Conservation (phyloP, 2,888 invertebrate species). For the Trypoxylon attenuatum region DNA sequence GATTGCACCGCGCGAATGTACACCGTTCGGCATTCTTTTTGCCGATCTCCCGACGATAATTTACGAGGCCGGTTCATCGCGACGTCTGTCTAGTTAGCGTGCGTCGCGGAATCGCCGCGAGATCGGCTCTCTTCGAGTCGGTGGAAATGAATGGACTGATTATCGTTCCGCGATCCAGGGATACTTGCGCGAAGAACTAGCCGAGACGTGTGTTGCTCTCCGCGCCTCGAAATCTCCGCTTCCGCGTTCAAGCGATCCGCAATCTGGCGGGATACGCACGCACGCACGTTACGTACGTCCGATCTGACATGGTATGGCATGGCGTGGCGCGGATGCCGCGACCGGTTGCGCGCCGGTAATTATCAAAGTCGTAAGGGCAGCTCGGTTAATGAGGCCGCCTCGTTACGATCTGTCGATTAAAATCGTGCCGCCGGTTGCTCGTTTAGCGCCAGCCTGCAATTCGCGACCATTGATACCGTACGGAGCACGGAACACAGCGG, state of each 20-base stretch:
- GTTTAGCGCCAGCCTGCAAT: slow-evolving; percentile 27
- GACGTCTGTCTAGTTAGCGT: background rate
- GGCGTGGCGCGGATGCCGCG: too few species aligned
- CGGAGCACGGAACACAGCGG: too few species aligned
- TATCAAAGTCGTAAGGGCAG: slow-evolving; percentile 51
- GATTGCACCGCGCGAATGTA: background rate
- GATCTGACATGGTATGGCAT: slow-evolving; percentile 42
- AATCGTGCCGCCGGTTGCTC: slow-evolving; percentile 45
- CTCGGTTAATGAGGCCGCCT: slow-evolving; percentile 57
- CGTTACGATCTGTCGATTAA: slow-evolving; percentile 60
- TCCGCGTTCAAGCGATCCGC: background rate
- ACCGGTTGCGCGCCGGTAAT: slow-evolving; percentile 50
- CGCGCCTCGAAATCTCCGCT: background rate
- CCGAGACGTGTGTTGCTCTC: background rate
- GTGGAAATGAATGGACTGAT: background rate
- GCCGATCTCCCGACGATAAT: background rate
- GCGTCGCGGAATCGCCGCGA: too few species aligned
- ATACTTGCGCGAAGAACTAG: background rate
- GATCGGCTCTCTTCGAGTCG: too few species aligned
- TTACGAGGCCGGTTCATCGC: background rate
- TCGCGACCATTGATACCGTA: slow-evolving; percentile 44
- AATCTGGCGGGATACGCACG: too few species aligned
- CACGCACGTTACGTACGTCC: slow-evolving; percentile 4
- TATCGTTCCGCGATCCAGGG: background rate
- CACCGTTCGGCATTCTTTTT: background rate